Evolutionary conservation across 92 coral and sea anemone genomes (phyloP).

Genomic region (Phenganax stokvisi): DNA sequence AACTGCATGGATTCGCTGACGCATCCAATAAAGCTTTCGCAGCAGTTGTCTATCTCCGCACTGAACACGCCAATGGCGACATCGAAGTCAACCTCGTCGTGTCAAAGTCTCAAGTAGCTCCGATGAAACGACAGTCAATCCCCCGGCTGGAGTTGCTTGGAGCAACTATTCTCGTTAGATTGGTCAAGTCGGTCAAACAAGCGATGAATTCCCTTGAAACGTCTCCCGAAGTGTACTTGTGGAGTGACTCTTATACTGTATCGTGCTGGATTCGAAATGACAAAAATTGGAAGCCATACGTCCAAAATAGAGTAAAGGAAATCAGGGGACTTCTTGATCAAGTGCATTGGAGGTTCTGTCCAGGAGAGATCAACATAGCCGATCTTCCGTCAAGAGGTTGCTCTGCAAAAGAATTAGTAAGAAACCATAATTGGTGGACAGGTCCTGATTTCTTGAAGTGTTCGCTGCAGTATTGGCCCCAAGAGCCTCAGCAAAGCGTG

Average conservation of each 20-base stretch:
- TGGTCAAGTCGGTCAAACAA: constrained; percentile 27
- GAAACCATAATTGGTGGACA: background rate
- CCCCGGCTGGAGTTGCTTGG: constrained; percentile 24
- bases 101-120: constrained; percentile 26
- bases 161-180: constrained; percentile 21
- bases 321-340: constrained; percentile 11
- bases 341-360: constrained; percentile 14
- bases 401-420: background rate
- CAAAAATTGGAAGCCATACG: constrained; percentile 7
- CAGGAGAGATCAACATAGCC: constrained; percentile 16
- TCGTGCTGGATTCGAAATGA: constrained; percentile 18
- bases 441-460: background rate
- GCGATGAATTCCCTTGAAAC: background rate
- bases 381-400: constrained; percentile 23
- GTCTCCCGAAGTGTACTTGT: constrained; percentile 19
- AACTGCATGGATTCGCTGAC: constrained; percentile 23
- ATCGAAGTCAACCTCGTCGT: constrained; percentile 14
- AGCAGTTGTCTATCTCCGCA: constrained; percentile 24
- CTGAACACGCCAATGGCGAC: constrained; percentile 23
- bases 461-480: background rate
- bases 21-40: constrained; percentile 26
- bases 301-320: constrained; percentile 20
- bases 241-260: constrained; percentile 18
- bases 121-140: constrained; percentile 6
- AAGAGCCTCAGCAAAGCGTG: background rate